Base-by-base conservation (phyloP, 2,113 vertebrate genomes). In the Microcebus lehilahytsara region DNA sequence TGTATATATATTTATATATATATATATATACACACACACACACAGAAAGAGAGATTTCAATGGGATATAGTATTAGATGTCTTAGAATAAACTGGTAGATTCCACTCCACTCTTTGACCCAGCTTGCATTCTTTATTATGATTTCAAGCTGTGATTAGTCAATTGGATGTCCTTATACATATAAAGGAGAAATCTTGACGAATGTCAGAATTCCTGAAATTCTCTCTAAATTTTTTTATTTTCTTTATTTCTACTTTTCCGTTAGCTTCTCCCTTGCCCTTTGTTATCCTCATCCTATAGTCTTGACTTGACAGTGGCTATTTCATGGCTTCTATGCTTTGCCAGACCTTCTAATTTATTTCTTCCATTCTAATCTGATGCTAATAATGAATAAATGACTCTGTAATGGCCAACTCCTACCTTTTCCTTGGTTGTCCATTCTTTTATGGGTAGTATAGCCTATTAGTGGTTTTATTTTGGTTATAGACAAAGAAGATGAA, bases 191-290 rank as follows among this genome's bases (percentile, higher is more conserved):
- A 71, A 23, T 83, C 23, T 85, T 2, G 62, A 81, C 23, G 9
- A 53, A 94, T 95, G 30, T 40, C 3, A 86, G 53, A 89, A 74
- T 74, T 95, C 17, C 46, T 88, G 58, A 91, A 85, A 71, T 74
- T 93, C 25, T 95, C 53, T 88, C 22, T 8, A 60, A 81, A 51
- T 53, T 64, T 69, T 87, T 87, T 32, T 25, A 37, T 66, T 93
- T 92, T 92, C 64, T 96, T 85, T 53, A 89, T 96, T 93, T 85
- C 14, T 71, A 49, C 13, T 81, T 93, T 93, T 30, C 46, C 23
- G 3, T 91, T 87, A 12, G 19, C 30, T 85, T 91, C 85, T 19
- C 32, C 14, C 16, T 87, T 87, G 20, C 10, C 30, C 20, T 66
- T 83, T 89, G 14, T n/a, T 62, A 87, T 84, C 34, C 12, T 53